These are phyloP conservation scores for Gambusia affinis DNA, from an alignment of 2,113 vertebrate species.

Conservation along the genomic window DNA sequence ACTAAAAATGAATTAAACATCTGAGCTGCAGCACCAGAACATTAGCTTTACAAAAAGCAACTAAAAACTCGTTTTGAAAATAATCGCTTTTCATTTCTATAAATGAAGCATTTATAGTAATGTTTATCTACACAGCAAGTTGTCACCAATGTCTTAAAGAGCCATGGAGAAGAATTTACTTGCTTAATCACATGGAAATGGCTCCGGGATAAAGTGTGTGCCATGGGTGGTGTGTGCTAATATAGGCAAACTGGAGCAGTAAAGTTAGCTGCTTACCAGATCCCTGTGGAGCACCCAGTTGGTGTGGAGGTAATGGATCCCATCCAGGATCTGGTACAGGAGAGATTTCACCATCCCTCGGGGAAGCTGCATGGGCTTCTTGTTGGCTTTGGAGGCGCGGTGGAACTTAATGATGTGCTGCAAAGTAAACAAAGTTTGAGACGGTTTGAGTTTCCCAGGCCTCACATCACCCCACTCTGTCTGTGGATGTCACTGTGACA, in stretches of 20 bases:
- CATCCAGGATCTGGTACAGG: slow-evolving; percentile 98
- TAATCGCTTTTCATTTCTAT: too few species aligned
- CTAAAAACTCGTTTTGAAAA: too few species aligned
- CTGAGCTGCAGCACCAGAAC: too few species aligned
- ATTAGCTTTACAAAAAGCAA: too few species aligned
- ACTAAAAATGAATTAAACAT: too few species aligned
- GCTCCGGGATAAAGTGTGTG: not conserved
- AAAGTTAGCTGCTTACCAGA: slow-evolving; percentile 86
- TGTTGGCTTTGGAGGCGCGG: slow-evolving; percentile 98
- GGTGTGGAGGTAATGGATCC: slow-evolving; percentile 99
- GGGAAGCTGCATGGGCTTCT: slow-evolving; percentile 98
- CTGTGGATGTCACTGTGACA: not conserved
- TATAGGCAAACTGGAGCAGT: slow-evolving; percentile 40
- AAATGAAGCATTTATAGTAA: too few species aligned
- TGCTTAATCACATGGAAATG: slow-evolving; percentile 19
- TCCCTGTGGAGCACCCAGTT: slow-evolving; percentile 99
- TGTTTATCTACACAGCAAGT: too few species aligned
- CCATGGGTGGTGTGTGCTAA: slow-evolving; percentile 11
- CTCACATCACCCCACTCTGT: not conserved
- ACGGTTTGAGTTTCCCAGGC: not conserved
- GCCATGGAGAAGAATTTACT: not conserved
- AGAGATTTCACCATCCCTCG: slow-evolving; percentile 99
- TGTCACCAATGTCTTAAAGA: too few species aligned
- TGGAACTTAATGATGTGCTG: slow-evolving; percentile 99
- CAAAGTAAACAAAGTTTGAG: slow-evolving; percentile 51